These are phyloP conservation scores for Paracanthobrama guichenoti DNA, from an alignment of 2,113 vertebrate species.

Conservation along the genomic window DNA sequence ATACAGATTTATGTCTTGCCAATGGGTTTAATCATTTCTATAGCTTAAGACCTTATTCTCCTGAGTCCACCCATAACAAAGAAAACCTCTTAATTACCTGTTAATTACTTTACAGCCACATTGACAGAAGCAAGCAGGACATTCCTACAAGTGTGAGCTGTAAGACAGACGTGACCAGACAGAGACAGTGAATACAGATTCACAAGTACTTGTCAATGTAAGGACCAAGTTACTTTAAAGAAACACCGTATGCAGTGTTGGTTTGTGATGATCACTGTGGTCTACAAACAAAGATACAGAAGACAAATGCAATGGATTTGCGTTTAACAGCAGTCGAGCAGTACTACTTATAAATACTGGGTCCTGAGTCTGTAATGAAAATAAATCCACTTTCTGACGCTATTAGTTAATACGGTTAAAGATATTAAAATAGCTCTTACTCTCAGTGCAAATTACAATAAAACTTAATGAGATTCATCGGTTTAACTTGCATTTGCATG, in stretches of 20 bases:
- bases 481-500: neutral
- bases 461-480: neutral
- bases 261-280: neutral
- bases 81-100: conserved; percentile 26
- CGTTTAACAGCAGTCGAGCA: neutral
- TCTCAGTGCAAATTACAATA: neutral
- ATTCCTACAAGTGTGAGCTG: conserved; percentile 33
- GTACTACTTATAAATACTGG: neutral
- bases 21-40: neutral
- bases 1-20: neutral
- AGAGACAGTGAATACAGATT: conserved; percentile 16
- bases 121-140: conserved; percentile 10
- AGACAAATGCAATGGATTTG: neutral
- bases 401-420: neutral
- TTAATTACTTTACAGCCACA: conserved; percentile 35
- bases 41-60: neutral
- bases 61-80: neutral
- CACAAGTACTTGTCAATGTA: conserved; percentile 7
- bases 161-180: neutral
- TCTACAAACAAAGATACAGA: neutral
- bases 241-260: neutral
- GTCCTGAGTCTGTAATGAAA: neutral
- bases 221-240: conserved; percentile 1
- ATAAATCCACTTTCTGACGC: neutral
- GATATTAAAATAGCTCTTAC: neutral